These are phyloP conservation scores for Palythoa grandis DNA, from an alignment of 92 coral and sea anemone genomes.

Conservation along the genomic window DNA sequence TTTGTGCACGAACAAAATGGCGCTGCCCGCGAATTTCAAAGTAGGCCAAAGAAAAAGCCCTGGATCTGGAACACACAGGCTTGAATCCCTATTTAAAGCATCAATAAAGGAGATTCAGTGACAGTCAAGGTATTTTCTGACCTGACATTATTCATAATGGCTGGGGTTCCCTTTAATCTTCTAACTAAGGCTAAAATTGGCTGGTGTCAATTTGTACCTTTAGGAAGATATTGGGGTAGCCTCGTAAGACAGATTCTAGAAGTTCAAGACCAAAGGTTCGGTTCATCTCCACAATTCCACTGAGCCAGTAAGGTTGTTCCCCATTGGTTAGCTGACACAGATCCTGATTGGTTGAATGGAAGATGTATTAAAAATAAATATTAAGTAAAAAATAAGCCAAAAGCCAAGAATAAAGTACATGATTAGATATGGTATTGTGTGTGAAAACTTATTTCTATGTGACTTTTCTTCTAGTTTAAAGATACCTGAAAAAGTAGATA, in stretches of 20 bases:
- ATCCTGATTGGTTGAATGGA: constrained; percentile 60
- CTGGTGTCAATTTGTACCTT: constrained; percentile 56
- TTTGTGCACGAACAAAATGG: too few relatives aligned
- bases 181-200: too few relatives aligned
- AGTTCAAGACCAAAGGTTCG: constrained; percentile 97
- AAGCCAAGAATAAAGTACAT: background rate
- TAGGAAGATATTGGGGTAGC: constrained; percentile 90
- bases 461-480: background rate
- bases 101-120: too few relatives aligned
- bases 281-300: constrained; percentile 93
- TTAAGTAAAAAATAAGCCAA: background rate
- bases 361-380: background rate
- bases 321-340: constrained; percentile 97
- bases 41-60: too few relatives aligned
- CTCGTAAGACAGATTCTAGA: constrained; percentile 85
- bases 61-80: too few relatives aligned
- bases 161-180: too few relatives aligned
- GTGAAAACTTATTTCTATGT: background rate
- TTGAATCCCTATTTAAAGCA: too few relatives aligned
- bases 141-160: too few relatives aligned
- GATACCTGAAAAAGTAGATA: constrained; percentile 89
- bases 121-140: too few relatives aligned
- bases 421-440: too few relatives aligned
- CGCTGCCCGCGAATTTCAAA: too few relatives aligned
- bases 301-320: constrained; percentile 98